These are phyloP conservation scores for Nerophis lumbriciformis DNA, from an alignment of 2,113 vertebrate genomes.

Conservation along the genomic window DNA sequence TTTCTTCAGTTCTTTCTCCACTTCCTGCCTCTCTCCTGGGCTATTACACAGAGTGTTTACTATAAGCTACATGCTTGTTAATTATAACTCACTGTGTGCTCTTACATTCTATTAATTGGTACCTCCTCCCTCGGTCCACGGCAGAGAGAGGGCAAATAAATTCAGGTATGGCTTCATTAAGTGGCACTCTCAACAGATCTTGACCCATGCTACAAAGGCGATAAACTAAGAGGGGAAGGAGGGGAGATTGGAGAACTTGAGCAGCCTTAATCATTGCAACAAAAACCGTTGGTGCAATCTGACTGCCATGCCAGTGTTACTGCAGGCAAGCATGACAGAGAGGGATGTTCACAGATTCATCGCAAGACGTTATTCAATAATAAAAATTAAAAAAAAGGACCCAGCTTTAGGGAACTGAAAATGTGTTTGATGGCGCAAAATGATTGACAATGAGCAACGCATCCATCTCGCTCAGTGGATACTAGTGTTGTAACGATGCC, in stretches of 20 bases:
- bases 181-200: slow-evolving; percentile 68
- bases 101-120: slow-evolving; percentile 95
- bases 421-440: too few relatives aligned
- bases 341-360: not conserved
- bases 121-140: slow-evolving; percentile 77
- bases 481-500: too few relatives aligned
- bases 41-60: slow-evolving; percentile 92
- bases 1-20: slow-evolving; percentile 71
- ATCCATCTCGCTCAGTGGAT: too few relatives aligned
- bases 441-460: too few relatives aligned
- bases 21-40: slow-evolving; percentile 64
- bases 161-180: slow-evolving; percentile 92
- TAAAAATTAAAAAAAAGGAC: not conserved
- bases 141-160: slow-evolving; percentile 76
- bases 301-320: slow-evolving; percentile 8
- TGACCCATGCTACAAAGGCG: slow-evolving; percentile 59
- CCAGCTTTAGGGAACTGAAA: too few relatives aligned
- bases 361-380: too few relatives aligned
- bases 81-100: slow-evolving; percentile 96
- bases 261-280: slow-evolving; percentile 40
- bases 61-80: slow-evolving; percentile 92
- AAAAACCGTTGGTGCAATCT: slow-evolving; percentile 8
- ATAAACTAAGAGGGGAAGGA: slow-evolving; percentile 42
- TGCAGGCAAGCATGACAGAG: not conserved
- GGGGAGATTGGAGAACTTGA: slow-evolving; percentile 8